phyloP scores from a whole-genome alignment of 2,113 vertebrate species.

The Empidonax traillii region DNA sequence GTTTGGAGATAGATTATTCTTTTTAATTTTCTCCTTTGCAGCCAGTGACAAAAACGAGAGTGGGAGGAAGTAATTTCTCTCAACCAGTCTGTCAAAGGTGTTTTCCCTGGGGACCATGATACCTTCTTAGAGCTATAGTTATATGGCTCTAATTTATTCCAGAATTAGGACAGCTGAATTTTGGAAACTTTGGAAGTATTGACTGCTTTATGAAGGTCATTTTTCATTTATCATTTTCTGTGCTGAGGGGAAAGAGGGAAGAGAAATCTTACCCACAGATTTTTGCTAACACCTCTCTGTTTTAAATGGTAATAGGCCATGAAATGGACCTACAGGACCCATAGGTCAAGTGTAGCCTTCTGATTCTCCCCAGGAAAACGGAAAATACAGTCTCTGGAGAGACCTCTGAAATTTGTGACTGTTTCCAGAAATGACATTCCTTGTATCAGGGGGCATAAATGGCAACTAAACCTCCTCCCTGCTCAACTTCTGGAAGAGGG shows the following conservation, averaged over 20 bases:
- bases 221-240: background rate
- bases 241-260: background rate
- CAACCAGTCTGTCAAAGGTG: background rate
- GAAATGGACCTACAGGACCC: background rate
- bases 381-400: background rate
- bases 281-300: background rate
- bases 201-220: background rate
- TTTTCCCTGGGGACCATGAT: background rate
- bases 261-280: background rate
- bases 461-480: background rate
- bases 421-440: background rate
- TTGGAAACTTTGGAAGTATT: background rate
- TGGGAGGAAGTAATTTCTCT: background rate
- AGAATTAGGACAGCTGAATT: background rate
- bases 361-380: background rate
- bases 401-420: background rate
- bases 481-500: background rate
- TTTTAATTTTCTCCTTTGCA: conserved; percentile 32
- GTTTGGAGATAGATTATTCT: background rate
- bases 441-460: background rate
- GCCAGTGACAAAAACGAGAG: background rate
- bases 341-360: background rate
- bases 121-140: background rate
- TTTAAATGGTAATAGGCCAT: background rate
- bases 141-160: background rate